Conservation (phyloP, 2,113 vertebrate genomes). For the Nycticebus coucang region DNA sequence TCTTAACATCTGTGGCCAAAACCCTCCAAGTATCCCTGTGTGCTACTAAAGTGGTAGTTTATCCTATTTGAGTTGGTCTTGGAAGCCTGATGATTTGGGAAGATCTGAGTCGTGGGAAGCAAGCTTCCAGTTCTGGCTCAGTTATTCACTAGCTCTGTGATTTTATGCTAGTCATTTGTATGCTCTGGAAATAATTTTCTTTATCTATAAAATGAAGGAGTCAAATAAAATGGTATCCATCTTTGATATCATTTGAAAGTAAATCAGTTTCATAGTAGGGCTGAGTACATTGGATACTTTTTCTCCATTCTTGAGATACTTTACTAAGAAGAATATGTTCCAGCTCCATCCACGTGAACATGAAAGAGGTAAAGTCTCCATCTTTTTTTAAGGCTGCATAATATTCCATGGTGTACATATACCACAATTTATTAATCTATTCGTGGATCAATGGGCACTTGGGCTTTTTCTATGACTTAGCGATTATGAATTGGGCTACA, state of each 20-base stretch:
- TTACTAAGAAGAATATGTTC: no score
- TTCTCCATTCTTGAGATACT: no score
- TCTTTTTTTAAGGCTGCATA: no score
- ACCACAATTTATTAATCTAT: no score
- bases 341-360: no score
- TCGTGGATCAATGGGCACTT: no score
- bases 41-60: not conserved
- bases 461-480: no score
- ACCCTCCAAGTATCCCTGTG: not conserved
- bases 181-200: not conserved
- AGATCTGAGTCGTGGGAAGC: not conserved
- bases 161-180: not conserved
- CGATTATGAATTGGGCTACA: no score
- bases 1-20: not conserved
- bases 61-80: not conserved
- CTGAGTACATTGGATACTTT: no score
- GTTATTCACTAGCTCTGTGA: not conserved
- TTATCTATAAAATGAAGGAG: not conserved
- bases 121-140: not conserved
- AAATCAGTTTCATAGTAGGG: not conserved
- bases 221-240: not conserved
- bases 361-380: no score
- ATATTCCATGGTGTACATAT: no score
- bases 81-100: not conserved
- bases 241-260: not conserved